A percentile compares a stretch with the other conserved stretches of the same genome.
Conservation (phyloP, 2,113 vertebrate species). For the Ageneiosus marmoratus region DNA sequence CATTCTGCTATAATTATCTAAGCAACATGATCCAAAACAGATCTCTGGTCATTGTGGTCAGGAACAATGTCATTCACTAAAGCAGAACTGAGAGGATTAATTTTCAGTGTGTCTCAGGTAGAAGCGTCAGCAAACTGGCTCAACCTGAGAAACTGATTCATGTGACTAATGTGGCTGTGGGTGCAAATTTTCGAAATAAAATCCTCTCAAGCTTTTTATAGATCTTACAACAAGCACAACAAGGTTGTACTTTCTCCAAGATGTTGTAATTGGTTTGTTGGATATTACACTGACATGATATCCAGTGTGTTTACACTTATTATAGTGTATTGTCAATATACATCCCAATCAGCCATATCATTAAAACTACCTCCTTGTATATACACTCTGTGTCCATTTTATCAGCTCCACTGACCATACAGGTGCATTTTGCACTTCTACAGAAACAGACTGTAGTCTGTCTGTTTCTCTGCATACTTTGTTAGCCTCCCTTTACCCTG, state of each 20-base stretch:
- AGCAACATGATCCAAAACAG: not conserved
- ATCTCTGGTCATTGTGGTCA: not conserved
- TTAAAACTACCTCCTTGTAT: no score
- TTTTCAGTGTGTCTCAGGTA: not conserved
- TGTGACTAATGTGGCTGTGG: no score
- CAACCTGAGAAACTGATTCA: not conserved
- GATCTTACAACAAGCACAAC: not conserved
- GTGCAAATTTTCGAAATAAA: not conserved
- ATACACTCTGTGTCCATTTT: no score
- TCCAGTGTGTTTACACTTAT: not conserved
- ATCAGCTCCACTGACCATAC: no score
- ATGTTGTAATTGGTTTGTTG: not conserved
- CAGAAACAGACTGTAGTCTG: no score
- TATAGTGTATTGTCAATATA: no score
- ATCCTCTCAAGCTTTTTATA: no score
- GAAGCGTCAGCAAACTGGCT: not conserved
- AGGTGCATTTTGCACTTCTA: no score
- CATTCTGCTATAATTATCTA: not conserved
- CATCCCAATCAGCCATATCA: no score
- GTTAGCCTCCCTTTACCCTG: no score
- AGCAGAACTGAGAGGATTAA: conserved; percentile 3
- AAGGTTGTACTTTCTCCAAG: no score
- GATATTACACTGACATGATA: not conserved
- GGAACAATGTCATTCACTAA: not conserved
- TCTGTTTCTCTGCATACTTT: no score